Evolutionary conservation across 2,797 vertebrate genomes (phyloP).

Genomic region (Mustela erminea): DNA sequence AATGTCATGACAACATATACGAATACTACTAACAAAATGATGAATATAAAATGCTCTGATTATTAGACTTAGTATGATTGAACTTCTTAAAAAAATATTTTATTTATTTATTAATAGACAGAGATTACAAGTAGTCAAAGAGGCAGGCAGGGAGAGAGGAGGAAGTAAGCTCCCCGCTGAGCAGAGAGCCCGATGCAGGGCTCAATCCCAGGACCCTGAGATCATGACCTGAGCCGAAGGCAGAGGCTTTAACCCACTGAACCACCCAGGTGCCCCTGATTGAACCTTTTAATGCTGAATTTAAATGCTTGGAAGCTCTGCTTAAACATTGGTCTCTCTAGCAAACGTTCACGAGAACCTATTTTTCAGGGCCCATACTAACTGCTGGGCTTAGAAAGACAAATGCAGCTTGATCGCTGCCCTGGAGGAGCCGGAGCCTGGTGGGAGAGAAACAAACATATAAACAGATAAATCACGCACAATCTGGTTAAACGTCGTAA

Average conservation of each 20-base stretch:
- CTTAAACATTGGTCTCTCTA: constrained; percentile 28
- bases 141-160: no score
- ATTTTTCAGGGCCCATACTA: neutral
- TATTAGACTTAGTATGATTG: neutral
- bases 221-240: no score
- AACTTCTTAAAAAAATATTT: neutral
- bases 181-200: no score
- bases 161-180: no score
- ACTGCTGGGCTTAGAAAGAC: constrained; percentile 50
- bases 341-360: neutral
- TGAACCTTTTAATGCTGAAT: neutral
- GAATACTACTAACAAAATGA: neutral
- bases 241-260: no score
- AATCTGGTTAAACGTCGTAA: constrained; percentile 61
- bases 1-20: neutral
- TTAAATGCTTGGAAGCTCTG: neutral
- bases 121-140: no score
- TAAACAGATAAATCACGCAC: constrained; percentile 62
- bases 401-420: neutral
- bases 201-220: no score
- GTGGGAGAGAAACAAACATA: neutral
- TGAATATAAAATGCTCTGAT: neutral
- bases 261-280: neutral
- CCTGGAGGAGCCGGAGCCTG: constrained; percentile 29
- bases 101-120: neutral